Conservation (phyloP, 2,888 invertebrate species). For the Branchipolynoe longqiensis region DNA sequence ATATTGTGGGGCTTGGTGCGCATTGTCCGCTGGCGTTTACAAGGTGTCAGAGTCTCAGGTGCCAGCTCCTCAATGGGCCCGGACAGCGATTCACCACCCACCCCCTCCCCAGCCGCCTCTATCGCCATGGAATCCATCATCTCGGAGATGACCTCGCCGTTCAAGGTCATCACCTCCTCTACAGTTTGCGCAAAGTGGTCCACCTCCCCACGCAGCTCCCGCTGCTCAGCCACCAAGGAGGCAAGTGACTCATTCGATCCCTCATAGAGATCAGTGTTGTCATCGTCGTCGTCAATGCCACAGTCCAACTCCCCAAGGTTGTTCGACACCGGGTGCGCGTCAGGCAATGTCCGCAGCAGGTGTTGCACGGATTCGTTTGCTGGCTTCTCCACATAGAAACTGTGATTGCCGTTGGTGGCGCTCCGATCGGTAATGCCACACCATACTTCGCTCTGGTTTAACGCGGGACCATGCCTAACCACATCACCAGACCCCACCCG, state of each 20-base stretch:
- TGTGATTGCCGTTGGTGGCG: background rate
- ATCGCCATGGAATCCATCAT: constrained; percentile 46
- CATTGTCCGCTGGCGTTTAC: constrained; percentile 18
- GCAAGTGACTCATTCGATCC: constrained; percentile 64
- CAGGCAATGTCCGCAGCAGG: background rate
- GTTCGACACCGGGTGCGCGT: background rate
- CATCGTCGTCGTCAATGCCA: constrained; percentile 5
- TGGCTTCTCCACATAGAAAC: constrained; percentile 1
- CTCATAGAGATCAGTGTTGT: constrained; percentile 6
- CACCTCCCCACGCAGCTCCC: constrained; percentile 5
- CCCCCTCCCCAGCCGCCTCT: constrained; percentile 29
- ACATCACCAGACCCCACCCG: background rate
- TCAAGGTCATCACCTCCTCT: constrained; percentile 46
- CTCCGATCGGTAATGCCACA: background rate
- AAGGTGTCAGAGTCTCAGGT: constrained; percentile 64
- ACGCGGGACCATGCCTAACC: background rate
- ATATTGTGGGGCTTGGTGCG: constrained; percentile 79
- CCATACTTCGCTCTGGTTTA: background rate
- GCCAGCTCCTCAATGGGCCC: constrained; percentile 62
- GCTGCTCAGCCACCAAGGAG: constrained; percentile 29
- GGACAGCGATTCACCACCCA: constrained; percentile 61
- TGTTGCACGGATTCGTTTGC: constrained; percentile 16
- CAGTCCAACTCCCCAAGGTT: background rate
- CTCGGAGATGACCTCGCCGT: constrained; percentile 40
- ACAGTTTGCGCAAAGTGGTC: constrained; percentile 46